A percentile compares a stretch with the other conserved stretches of the same genome.
These are phyloP conservation scores for Cirrhinus molitorella DNA, from an alignment of 2,797 vertebrate genomes.

Conservation along the genomic window DNA sequence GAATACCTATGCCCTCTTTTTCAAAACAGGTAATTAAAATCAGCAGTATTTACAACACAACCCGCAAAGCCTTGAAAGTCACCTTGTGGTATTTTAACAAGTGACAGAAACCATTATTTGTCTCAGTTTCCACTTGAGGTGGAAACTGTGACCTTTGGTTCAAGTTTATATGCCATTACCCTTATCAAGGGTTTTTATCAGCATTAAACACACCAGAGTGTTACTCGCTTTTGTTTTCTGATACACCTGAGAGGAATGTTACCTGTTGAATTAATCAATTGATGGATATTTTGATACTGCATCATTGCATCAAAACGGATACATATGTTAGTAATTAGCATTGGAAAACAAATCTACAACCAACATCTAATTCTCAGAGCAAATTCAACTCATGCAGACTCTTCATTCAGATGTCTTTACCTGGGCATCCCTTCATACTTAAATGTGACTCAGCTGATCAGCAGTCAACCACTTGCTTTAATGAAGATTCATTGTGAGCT, in stretches of 20 bases:
- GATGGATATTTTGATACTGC: background rate
- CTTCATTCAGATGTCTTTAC: background rate
- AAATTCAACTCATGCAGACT: background rate
- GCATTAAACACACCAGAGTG: background rate
- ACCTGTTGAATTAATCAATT: background rate
- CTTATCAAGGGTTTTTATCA: slow-evolving; percentile 38
- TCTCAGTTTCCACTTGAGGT: slow-evolving; percentile 11
- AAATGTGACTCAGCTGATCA: slow-evolving; percentile 12
- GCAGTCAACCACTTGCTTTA: background rate
- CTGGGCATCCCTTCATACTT: background rate
- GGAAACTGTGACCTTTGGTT: slow-evolving; percentile 31
- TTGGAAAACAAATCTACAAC: background rate
- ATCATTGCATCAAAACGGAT: background rate
- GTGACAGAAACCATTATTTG: slow-evolving; percentile 15
- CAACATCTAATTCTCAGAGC: background rate
- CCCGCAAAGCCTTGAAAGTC: slow-evolving; percentile 12
- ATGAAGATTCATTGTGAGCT: slow-evolving; percentile 13
- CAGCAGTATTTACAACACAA: background rate
- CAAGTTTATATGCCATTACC: slow-evolving; percentile 27
- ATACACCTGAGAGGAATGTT: background rate
- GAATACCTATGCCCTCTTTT: background rate
- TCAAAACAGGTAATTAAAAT: background rate
- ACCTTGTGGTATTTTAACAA: slow-evolving; percentile 24
- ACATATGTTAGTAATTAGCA: background rate
- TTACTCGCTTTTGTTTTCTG: background rate